Conservation (phyloP, 2,797 vertebrate species). For the Choloepus didactylus region DNA sequence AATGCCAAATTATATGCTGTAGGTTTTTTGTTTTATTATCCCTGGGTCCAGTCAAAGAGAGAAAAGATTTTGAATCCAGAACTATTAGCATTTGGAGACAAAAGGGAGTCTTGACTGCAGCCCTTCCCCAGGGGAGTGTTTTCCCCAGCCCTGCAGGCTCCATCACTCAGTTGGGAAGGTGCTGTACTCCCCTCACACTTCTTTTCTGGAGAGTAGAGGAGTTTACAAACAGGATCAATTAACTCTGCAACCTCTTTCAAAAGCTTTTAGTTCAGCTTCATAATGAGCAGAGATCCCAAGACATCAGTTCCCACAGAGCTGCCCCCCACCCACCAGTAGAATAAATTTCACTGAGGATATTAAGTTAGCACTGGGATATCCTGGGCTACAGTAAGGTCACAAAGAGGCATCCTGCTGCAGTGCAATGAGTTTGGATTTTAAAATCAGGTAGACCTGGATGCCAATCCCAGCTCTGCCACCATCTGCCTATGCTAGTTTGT, state of each 20-base stretch:
- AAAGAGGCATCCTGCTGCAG: neutral
- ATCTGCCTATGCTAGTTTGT: conserved; percentile 8
- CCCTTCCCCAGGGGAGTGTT: neutral
- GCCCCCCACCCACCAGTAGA: neutral
- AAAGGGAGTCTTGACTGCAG: conserved; percentile 72
- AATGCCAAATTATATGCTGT: conserved; percentile 86
- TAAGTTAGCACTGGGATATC: neutral
- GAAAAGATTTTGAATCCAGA: conserved; percentile 84
- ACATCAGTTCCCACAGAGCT: neutral
- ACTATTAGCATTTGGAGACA: conserved; percentile 83
- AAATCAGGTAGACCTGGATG: neutral
- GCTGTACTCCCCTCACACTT: neutral
- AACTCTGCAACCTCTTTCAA: conserved; percentile 26
- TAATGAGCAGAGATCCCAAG: neutral
- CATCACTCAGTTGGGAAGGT: neutral
- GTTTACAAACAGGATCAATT: conserved; percentile 1
- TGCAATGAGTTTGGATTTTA: neutral
- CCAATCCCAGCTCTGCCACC: neutral
- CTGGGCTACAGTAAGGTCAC: neutral
- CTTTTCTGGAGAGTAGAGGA: conserved; percentile 14
- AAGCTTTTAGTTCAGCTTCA: neutral
- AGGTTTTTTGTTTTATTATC: conserved; percentile 82
- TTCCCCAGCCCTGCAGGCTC: neutral
- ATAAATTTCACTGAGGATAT: neutral
- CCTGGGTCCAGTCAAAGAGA: conserved; percentile 82